A percentile compares a stretch with the other conserved stretches of the same genome.
Conservation (phyloP, 1,140 invertebrate genomes). For the Sitophilus oryzae region DNA sequence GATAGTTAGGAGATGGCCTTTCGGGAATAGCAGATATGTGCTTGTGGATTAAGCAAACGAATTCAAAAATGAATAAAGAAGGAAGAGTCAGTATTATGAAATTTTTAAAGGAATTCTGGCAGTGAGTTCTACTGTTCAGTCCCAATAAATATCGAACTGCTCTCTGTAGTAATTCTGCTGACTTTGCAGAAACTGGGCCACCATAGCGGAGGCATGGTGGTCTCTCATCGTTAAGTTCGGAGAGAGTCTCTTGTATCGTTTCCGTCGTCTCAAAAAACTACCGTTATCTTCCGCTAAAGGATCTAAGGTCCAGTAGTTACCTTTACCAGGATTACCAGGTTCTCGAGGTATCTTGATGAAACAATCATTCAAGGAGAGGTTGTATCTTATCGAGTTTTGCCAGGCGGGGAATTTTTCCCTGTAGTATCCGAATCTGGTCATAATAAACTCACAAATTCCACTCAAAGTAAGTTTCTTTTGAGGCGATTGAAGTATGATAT, state of each 20-base stretch:
- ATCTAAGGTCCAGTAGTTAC: constrained; percentile 98
- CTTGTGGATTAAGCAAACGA: too few relatives aligned
- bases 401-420: constrained; percentile 92
- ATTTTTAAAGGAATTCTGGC: too few relatives aligned
- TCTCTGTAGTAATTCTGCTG: constrained; percentile 43
- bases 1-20: constrained; percentile 41
- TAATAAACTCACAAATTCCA: constrained; percentile 98
- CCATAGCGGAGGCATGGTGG: constrained; percentile 41
- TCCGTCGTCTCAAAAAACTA: constrained; percentile 88
- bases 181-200: constrained; percentile 37
- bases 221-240: constrained; percentile 52
- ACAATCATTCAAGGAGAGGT: constrained; percentile 96
- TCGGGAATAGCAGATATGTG: constrained; percentile 30
- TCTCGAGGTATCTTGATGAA: constrained; percentile 98
- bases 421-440: constrained; percentile 95
- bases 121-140: too few relatives aligned
- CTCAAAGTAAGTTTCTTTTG: constrained; percentile 94
- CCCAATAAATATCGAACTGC: constrained; percentile 42
- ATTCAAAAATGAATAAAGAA: too few relatives aligned
- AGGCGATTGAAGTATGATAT: constrained; percentile 93
- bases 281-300: constrained; percentile 95
- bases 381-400: constrained; percentile 97
- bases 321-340: constrained; percentile 97
- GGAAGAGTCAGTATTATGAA: too few relatives aligned
- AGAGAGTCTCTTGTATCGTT: constrained; percentile 87